phyloP scores from a whole-genome alignment of 2,888 invertebrate species.

The Melanostoma scalare region DNA sequence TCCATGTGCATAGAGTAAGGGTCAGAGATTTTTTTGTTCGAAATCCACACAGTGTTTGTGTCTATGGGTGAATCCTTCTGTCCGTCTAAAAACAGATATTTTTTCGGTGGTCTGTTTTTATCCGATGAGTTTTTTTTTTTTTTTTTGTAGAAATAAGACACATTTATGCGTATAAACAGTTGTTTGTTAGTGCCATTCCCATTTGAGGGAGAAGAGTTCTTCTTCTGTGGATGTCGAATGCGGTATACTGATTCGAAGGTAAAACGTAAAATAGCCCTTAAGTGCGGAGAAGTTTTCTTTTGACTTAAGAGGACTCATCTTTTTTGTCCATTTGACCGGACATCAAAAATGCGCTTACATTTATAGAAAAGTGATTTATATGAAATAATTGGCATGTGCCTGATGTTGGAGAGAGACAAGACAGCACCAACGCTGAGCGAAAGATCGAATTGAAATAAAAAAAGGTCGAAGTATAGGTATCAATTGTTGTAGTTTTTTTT shows the following conservation, averaged over 20 bases:
- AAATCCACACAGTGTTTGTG: no score
- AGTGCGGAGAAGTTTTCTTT: slow-evolving; percentile 2
- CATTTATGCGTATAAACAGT: slow-evolving; percentile 43
- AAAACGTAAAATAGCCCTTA: background rate
- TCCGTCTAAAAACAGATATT: slow-evolving; percentile 35
- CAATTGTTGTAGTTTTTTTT: slow-evolving; percentile 71
- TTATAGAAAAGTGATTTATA: slow-evolving; percentile 67
- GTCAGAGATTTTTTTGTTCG: slow-evolving; percentile 49
- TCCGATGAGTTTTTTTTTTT: background rate
- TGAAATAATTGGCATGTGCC: slow-evolving; percentile 74
- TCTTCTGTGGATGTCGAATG: background rate
- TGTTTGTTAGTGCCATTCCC: slow-evolving; percentile 14
- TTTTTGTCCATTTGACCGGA: slow-evolving; percentile 61
- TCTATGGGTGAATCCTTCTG: background rate
- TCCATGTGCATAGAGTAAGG: slow-evolving; percentile 19
- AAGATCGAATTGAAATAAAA: background rate
- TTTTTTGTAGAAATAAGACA: background rate
- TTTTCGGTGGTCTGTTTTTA: slow-evolving; percentile 35
- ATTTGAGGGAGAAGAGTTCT: slow-evolving; percentile 3
- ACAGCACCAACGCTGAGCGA: background rate
- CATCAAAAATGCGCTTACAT: slow-evolving; percentile 29
- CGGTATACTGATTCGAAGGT: background rate
- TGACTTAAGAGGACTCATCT: slow-evolving; percentile 5
- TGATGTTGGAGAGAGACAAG: slow-evolving; percentile 73
- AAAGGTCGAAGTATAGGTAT: slow-evolving; percentile 46